A percentile compares a stretch with the other conserved stretches of the same genome.
phyloP scores from a whole-genome alignment of 2,888 invertebrate species.

The Bugula neritina region DNA sequence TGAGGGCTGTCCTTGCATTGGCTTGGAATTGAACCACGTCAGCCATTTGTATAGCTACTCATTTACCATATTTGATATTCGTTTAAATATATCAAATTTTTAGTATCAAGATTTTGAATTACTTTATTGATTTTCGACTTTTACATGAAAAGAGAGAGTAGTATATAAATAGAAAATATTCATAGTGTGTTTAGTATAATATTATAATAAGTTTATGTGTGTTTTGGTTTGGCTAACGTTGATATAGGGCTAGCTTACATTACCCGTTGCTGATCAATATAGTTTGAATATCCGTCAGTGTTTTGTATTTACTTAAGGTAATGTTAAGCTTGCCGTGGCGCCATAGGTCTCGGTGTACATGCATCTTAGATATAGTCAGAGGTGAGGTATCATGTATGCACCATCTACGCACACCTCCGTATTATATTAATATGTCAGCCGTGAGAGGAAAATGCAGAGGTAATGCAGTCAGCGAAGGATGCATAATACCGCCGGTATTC shows the following conservation, averaged over 20 bases:
- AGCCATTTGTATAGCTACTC: too few relatives aligned
- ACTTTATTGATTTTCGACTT: background rate
- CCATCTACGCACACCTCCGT: too few relatives aligned
- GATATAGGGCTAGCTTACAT: conserved; percentile 12
- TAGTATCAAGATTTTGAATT: background rate
- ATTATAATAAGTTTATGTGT: conserved; percentile 8
- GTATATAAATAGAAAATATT: background rate
- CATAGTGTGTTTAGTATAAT: conserved; percentile 9
- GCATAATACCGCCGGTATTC: too few relatives aligned
- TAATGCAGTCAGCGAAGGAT: too few relatives aligned
- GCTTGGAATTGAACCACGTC: too few relatives aligned
- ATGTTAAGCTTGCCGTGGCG: conserved; percentile 10
- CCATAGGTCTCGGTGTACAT: conserved; percentile 7
- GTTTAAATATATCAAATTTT: background rate
- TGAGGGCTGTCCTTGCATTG: too few relatives aligned
- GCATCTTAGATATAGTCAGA: too few relatives aligned
- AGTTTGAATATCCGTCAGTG: conserved; percentile 3
- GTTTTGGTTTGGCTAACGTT: conserved; percentile 19
- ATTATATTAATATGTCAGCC: too few relatives aligned
- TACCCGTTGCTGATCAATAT: background rate
- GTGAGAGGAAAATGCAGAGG: too few relatives aligned
- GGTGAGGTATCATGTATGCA: too few relatives aligned
- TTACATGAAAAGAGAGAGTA: background rate
- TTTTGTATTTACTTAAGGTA: conserved; percentile 15
- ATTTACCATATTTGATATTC: background rate